Evolutionary conservation across 2,888 invertebrate genomes (phyloP), one percentile per base, ranked within the genome.

Genomic region (Chirona hameri): DNA sequence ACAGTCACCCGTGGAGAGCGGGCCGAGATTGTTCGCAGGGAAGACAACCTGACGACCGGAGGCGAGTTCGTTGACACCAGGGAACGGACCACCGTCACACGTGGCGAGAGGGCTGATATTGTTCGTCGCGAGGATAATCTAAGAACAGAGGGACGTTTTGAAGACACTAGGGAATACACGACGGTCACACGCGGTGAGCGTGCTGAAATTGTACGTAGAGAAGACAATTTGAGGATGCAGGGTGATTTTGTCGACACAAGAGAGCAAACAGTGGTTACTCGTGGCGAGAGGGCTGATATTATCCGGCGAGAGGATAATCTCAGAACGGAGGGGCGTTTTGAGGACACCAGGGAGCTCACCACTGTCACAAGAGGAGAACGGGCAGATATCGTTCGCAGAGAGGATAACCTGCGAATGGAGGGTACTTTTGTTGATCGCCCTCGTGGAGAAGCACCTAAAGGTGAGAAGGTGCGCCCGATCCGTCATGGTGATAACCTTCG

Each of bases 351-450:
- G 21, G 76, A 76, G n/a, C 48, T 85, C 52, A 86, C 87, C 10
- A 81, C 83, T 48, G 82, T 86, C 91, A 9, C 91, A 89, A 81
- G 83, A 21, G 89, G 88, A n/a, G 88, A 88, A 46, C 83, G 88
- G 81, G 87, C 88, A 29, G 86, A 86, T 31, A 83, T 84, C 0
- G 83, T 83, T 57, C 84, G 83, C 79, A 85, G 84, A 9, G 84
- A 84, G 10, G 90, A 90, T 83, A 91, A 91, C 86, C 86, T 92
- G 0, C 88, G 87, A 86, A 91, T 93, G 90, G 92, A 93, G 87
- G 93, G 93, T 1, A 90, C 89, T 80, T 90, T 91, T 82, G 82
- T 82, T 57, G 83, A 84, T 14, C 84, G 83, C 14, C 29, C 60
- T 21, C 83, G 82, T 57, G 82, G 57, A 15, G 82, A 82, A n/a